A percentile compares a stretch with the other conserved stretches of the same genome.
Conservation (phyloP, 2,888 invertebrate species). For the Aethes cnicana region DNA sequence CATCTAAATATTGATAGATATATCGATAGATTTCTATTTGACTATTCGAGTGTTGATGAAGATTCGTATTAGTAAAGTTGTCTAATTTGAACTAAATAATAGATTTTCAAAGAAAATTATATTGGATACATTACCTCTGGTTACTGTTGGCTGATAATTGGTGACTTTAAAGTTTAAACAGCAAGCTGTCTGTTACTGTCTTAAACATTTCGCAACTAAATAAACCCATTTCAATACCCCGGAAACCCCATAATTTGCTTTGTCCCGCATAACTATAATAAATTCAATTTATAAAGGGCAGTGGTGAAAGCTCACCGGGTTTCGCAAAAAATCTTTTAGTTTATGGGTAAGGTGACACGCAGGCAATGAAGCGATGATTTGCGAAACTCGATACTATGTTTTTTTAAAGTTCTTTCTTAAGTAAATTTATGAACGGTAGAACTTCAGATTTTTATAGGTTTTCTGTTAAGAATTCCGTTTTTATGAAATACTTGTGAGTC, state of each 20-base stretch:
- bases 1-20: no score
- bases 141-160: no score
- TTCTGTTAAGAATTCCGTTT: slow-evolving; percentile 2
- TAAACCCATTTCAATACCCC: not conserved
- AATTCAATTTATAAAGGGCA: slow-evolving; percentile 18
- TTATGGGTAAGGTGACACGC: slow-evolving; percentile 18
- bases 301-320: slow-evolving; percentile 22
- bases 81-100: no score
- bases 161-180: no score
- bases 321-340: slow-evolving; percentile 12
- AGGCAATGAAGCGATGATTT: slow-evolving; percentile 15
- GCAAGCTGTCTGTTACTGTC: no score
- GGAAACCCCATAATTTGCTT: not conserved
- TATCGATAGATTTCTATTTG: no score
- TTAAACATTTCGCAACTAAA: no score
- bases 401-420: slow-evolving; percentile 12
- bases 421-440: not conserved
- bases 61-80: no score
- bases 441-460: not conserved
- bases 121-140: no score
- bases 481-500: not conserved
- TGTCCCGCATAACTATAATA: slow-evolving; percentile 5
- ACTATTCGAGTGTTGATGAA: no score
- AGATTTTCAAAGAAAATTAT: no score
- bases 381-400: slow-evolving; percentile 13